Conservation (phyloP, 2,797 vertebrate genomes). For the Intellagama lesueurii region DNA sequence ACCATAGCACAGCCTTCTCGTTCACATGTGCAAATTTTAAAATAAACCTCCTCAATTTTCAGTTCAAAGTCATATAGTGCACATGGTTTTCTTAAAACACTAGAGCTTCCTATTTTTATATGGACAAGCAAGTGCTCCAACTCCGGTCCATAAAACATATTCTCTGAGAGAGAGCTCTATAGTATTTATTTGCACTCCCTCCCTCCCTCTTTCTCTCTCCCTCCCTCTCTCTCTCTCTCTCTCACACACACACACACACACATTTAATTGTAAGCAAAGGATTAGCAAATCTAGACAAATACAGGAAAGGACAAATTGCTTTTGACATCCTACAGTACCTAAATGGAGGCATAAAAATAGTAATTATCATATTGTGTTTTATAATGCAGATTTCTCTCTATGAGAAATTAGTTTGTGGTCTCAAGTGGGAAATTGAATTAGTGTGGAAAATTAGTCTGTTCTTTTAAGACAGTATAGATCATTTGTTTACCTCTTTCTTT, state of each 20-base stretch:
- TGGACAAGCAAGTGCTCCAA: background rate
- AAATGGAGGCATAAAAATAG: constrained; percentile 31
- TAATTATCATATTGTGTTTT: constrained; percentile 1
- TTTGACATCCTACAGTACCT: constrained; percentile 25
- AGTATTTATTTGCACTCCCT: background rate
- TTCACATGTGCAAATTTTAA: background rate
- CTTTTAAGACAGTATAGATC: constrained; percentile 1
- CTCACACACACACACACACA: too few relatives aligned
- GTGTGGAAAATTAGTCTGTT: constrained; percentile 34
- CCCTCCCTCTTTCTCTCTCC: background rate
- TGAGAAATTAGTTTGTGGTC: constrained; percentile 22
- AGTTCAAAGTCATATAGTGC: background rate
- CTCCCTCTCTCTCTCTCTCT: background rate
- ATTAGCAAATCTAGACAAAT: constrained; percentile 30
- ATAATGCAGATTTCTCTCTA: constrained; percentile 6
- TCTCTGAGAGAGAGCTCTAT: background rate
- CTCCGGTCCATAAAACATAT: background rate
- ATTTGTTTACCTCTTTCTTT: background rate
- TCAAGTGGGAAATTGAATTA: constrained; percentile 30
- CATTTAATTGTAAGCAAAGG: background rate
- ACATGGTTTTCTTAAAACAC: background rate
- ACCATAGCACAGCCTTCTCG: too few relatives aligned
- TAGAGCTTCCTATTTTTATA: background rate
- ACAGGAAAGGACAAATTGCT: background rate
- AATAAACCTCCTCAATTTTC: background rate